Percentiles rank a stretch among this genome's conserved stretches.
These are phyloP conservation scores for Mus spicilegus DNA, from an alignment of 2,113 vertebrate genomes.

Conservation along the genomic window DNA sequence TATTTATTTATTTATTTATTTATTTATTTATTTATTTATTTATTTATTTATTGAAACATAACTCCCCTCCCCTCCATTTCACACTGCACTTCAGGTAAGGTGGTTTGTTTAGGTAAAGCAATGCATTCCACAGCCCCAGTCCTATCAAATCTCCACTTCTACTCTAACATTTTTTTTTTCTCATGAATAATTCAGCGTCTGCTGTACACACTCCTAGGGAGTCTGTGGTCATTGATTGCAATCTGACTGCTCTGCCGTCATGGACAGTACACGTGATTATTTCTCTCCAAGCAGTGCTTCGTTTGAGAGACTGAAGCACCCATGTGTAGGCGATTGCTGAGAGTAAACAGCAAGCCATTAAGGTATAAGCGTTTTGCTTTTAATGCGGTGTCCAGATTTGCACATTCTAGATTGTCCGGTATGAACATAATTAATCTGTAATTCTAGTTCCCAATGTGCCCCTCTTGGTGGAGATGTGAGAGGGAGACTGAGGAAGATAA, in stretches of 20 bases:
- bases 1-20: not conserved
- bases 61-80: not conserved
- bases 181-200: constrained; percentile 58
- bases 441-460: not conserved
- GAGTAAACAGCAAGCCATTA: not conserved
- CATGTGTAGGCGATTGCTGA: not conserved
- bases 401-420: not conserved
- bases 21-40: not conserved
- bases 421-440: not conserved
- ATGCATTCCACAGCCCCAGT: not conserved
- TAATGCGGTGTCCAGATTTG: not conserved
- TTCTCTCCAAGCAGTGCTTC: constrained; percentile 3
- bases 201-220: not conserved
- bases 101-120: constrained; percentile 36
- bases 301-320: constrained; percentile 40
- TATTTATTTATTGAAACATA: not conserved
- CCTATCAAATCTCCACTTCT: constrained; percentile 44
- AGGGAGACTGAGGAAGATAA: not conserved
- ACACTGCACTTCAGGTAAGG: not conserved
- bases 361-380: not conserved
- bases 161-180: not conserved
- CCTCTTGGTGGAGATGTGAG: not conserved
- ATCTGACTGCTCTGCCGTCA: not conserved
- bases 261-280: not conserved
- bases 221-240: not conserved